phyloP scores from a whole-genome alignment of 2,797 vertebrate species.

The Urophycis tenuis region DNA sequence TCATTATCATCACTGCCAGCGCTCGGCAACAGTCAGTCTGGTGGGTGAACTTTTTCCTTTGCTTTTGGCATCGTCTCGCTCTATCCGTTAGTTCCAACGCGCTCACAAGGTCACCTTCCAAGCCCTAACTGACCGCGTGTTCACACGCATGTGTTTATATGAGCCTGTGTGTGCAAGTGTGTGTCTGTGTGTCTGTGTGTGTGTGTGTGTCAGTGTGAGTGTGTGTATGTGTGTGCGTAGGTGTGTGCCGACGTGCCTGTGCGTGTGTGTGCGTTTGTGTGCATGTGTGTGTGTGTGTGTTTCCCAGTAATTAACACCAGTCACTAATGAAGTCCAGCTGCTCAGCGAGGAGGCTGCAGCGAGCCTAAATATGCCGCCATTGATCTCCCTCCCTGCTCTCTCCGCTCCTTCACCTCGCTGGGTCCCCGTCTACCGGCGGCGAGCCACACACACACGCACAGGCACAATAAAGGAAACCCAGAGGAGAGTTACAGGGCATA shows the following conservation, averaged over 20 bases:
- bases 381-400: slow-evolving; percentile 42
- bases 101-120: slow-evolving; percentile 67
- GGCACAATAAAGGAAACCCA: neutral
- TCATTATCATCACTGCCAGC: neutral
- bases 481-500: no score
- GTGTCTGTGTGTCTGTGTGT: neutral
- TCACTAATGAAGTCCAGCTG: slow-evolving; percentile 99
- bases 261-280: slow-evolving; percentile 14
- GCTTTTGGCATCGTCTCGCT: slow-evolving; percentile 49
- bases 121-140: slow-evolving; percentile 40
- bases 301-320: slow-evolving; percentile 90
- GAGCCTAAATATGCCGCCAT: slow-evolving; percentile 70
- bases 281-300: slow-evolving; percentile 25
- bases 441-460: neutral
- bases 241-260: no score
- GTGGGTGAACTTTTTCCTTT: slow-evolving; percentile 34
- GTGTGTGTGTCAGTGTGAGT: slow-evolving; percentile 3
- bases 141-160: slow-evolving; percentile 8
- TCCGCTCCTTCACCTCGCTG: slow-evolving; percentile 12
- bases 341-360: slow-evolving; percentile 72
- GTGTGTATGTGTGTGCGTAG: slow-evolving; percentile 19
- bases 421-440: neutral
- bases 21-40: slow-evolving; percentile 6
- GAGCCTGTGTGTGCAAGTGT: slow-evolving; percentile 14
- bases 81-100: slow-evolving; percentile 59